Evolutionary conservation across 2,797 vertebrate genomes (phyloP).

Genomic region (Neostethus bicornis): DNA sequence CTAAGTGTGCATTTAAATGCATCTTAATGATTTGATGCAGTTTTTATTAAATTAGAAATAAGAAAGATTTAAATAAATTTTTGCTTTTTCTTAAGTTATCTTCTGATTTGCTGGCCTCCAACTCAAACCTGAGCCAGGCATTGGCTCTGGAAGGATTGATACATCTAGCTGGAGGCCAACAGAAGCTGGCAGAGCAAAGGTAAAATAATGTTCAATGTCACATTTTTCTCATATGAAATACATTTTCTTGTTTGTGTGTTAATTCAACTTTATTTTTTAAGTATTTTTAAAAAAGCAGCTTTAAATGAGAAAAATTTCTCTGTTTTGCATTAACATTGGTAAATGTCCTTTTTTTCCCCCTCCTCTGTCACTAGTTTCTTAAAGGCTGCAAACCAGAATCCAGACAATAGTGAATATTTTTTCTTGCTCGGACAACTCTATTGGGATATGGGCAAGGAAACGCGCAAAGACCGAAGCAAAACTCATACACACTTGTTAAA

Average conservation of each 20-base stretch:
- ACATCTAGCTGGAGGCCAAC: slow-evolving; percentile 81
- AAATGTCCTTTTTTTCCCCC: background rate
- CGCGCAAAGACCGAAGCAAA: slow-evolving; percentile 88
- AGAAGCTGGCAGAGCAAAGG: slow-evolving; percentile 88
- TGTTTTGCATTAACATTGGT: background rate
- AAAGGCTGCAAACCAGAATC: slow-evolving; percentile 80
- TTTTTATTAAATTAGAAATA: background rate
- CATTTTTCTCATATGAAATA: background rate
- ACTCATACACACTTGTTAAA: slow-evolving; percentile 90
- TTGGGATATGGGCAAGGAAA: slow-evolving; percentile 92
- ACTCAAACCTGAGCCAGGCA: slow-evolving; percentile 81
- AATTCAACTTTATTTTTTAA: no score
- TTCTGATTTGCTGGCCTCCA: slow-evolving; percentile 80
- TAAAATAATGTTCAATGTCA: slow-evolving; percentile 9
- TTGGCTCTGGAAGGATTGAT: slow-evolving; percentile 82
- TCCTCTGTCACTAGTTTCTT: slow-evolving; percentile 80
- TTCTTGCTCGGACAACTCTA: slow-evolving; percentile 88
- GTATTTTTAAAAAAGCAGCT: no score
- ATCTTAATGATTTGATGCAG: background rate
- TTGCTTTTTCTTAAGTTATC: slow-evolving; percentile 79
- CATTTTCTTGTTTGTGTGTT: background rate
- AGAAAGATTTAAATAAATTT: background rate
- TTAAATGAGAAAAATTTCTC: no score
- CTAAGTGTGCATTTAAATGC: background rate
- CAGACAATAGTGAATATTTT: slow-evolving; percentile 84